Percentiles rank a stretch among this genome's conserved stretches.
Evolutionary conservation across 2,888 invertebrate species (phyloP).

Genomic region (Punctoribates punctum): DNA sequence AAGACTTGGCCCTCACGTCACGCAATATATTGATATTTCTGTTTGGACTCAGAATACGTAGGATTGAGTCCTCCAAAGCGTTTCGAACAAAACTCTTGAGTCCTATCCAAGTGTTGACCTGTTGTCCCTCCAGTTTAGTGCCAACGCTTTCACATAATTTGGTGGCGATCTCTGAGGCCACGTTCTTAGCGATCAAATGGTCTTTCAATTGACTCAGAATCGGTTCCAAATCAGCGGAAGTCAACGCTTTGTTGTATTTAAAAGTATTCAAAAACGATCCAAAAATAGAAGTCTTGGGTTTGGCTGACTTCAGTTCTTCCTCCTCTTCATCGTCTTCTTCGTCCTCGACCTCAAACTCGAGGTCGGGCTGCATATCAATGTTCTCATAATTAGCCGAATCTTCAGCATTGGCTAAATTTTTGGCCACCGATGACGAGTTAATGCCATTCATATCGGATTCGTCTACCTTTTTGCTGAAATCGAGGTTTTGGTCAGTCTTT

Average conservation of each 20-base stretch:
- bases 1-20: conserved; percentile 73
- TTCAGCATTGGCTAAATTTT: conserved; percentile 39
- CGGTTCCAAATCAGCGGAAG: conserved; percentile 73
- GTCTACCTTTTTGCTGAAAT: conserved; percentile 56
- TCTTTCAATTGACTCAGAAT: conserved; percentile 89
- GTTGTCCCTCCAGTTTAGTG: conserved; percentile 81
- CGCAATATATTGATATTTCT: conserved; percentile 92
- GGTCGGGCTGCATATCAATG: conserved; percentile 52
- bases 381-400: conserved; percentile 9
- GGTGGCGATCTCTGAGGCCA: conserved; percentile 88
- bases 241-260: conserved; percentile 69
- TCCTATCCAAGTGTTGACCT: conserved; percentile 89
- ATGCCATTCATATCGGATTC: conserved; percentile 53
- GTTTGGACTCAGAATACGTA: conserved; percentile 82
- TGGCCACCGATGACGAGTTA: conserved; percentile 48
- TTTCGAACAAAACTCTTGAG: conserved; percentile 81
- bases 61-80: conserved; percentile 83
- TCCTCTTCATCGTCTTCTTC: conserved; percentile 53
- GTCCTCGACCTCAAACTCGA: conserved; percentile 51
- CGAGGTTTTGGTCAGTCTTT: conserved; percentile 71
- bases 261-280: conserved; percentile 41
- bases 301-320: conserved; percentile 48
- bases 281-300: conserved; percentile 40
- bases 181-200: conserved; percentile 94
- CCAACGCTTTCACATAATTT: conserved; percentile 92